These are phyloP conservation scores for Pollachius pollachius DNA, from an alignment of 2,113 vertebrate species.

Conservation along the genomic window DNA sequence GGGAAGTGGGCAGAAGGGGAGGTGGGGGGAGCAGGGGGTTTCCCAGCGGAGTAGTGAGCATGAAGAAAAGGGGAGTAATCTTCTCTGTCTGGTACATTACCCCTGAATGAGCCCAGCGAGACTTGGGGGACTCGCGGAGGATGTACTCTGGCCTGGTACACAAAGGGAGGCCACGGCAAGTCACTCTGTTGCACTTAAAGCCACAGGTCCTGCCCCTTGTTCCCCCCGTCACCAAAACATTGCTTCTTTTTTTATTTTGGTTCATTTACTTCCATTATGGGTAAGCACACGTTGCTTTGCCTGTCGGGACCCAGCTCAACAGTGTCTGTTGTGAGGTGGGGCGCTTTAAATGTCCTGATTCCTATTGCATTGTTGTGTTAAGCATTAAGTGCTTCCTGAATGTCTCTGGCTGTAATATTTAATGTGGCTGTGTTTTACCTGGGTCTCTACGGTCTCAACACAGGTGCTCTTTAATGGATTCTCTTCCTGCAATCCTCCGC, in stretches of 20 bases:
- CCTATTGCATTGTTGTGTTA: neutral
- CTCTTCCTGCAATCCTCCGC: neutral
- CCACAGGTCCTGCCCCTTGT: conserved; percentile 32
- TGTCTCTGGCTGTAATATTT: neutral
- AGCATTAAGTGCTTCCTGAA: neutral
- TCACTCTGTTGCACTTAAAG: conserved; percentile 56
- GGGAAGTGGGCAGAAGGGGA: conserved; percentile 40
- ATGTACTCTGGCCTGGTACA: conserved; percentile 58
- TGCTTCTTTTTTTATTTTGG: conserved; percentile 2
- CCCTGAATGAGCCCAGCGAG: conserved; percentile 62
- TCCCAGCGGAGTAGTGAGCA: conserved; percentile 45
- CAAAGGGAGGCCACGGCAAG: conserved; percentile 52
- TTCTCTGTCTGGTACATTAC: conserved; percentile 69
- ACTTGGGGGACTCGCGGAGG: conserved; percentile 51
- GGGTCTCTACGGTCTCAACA: neutral
- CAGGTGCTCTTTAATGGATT: neutral
- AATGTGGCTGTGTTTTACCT: neutral
- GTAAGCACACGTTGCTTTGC: neutral
- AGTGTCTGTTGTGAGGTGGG: neutral
- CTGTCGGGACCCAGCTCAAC: neutral
- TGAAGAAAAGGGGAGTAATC: conserved; percentile 62
- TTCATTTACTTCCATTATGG: neutral
- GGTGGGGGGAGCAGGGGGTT: conserved; percentile 28
- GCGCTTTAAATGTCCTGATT: neutral
- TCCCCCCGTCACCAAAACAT: conserved; percentile 28